phyloP scores from a whole-genome alignment of 2,113 vertebrate genomes.

The Gavialis gangeticus region DNA sequence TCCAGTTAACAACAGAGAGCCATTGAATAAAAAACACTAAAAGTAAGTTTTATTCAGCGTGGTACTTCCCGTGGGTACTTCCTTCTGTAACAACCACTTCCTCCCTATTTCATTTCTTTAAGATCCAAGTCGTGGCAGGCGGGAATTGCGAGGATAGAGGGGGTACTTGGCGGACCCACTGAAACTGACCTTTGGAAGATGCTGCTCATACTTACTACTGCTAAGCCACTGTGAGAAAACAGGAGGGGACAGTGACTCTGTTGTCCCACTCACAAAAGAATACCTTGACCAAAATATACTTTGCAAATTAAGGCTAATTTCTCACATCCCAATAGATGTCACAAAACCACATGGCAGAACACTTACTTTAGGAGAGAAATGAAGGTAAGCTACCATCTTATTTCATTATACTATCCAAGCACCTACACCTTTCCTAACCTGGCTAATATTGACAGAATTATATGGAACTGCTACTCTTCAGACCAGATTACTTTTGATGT shows the following conservation, averaged over 20 bases:
- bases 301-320: conserved; percentile 44
- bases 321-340: not conserved
- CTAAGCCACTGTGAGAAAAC: conserved; percentile 14
- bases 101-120: too few relatives aligned
- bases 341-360: not conserved
- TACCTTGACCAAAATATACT: conserved; percentile 44
- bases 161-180: too few relatives aligned
- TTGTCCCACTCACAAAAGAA: conserved; percentile 28
- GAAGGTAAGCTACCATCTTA: conserved; percentile 33
- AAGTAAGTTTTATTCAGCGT: too few relatives aligned
- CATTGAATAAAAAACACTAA: too few relatives aligned
- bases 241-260: not conserved
- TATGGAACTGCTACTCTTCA: conserved; percentile 35
- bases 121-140: too few relatives aligned
- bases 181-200: not conserved
- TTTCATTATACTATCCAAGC: not conserved
- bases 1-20: too few relatives aligned
- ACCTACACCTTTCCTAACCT: conserved; percentile 19
- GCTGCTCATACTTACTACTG: conserved; percentile 18
- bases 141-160: too few relatives aligned
- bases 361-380: conserved; percentile 10
- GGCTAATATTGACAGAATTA: conserved; percentile 29
- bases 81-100: too few relatives aligned
- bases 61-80: too few relatives aligned
- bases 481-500: conserved; percentile 43